Evolutionary conservation across 1,140 invertebrate genomes (phyloP), one percentile per base, ranked within the genome.

Genomic region (Leptinotarsa defecta): DNA sequence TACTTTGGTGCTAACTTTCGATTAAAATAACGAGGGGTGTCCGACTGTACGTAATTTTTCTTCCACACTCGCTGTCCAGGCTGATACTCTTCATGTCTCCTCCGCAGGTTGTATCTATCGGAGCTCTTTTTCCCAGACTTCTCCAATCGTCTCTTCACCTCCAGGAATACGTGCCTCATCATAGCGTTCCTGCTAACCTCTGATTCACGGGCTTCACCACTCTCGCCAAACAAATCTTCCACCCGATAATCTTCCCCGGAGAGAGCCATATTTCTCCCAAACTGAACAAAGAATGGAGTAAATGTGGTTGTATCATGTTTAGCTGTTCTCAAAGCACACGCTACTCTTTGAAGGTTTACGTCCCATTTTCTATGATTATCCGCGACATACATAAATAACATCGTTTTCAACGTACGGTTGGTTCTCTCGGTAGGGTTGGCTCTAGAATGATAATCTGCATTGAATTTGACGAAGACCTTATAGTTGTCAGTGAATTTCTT

Each of bases 201-300:
- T 67, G 22, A 6, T n/a, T 17, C 19, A 1, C 34, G 65, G 22
- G 22, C 6, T 17, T 43, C 65, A 27, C 34, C 15, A 17, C 34
- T 5, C 2, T 4, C 20, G n/a, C 13, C 15, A 24, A 57, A 48
- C 17, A 64, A 57, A 43, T 67, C 65, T 11, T 24, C 6, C 15
- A 27, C 4, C 4, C 19, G 4, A 15, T 67, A 67, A 8, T 76
- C 49, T 15, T 76, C 75, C 8, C 27, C 74, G 48, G 48, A 68
- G 19, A 71, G 8, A 34, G 57, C 43, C 24, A 77, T 64, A n/a
- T 63, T 73, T 13, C 78, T 34, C 15, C 80, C 76, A 75, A 81
- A 27, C 49, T 76, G 76, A 2, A 77, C n/a, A 48, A 76, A 81
- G 64, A 76, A 81, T 1, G 83, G 85, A 4, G 79, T 81, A 43